Conservation (phyloP, 2,797 vertebrate species). For the Cichlasoma orientale region DNA sequence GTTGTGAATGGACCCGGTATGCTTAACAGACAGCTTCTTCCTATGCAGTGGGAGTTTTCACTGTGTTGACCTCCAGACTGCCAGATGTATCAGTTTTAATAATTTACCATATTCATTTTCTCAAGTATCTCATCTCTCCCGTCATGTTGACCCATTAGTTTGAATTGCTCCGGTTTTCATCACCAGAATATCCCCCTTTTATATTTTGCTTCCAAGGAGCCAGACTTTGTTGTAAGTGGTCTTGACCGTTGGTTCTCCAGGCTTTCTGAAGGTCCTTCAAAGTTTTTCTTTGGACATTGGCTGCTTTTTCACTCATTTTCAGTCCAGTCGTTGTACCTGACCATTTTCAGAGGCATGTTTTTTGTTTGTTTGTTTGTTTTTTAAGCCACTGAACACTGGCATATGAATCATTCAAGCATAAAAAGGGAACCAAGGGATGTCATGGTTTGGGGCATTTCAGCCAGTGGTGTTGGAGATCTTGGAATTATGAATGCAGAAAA, state of each 20-base stretch:
- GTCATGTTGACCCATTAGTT: background rate
- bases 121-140: background rate
- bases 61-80: background rate
- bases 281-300: too few relatives aligned
- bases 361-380: too few relatives aligned
- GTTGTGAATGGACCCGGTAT: slow-evolving; percentile 49
- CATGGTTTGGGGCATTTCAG: background rate
- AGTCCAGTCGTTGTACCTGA: too few relatives aligned
- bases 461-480: background rate
- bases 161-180: background rate
- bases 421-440: background rate
- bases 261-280: background rate
- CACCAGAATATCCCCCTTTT: background rate
- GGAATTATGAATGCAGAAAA: background rate
- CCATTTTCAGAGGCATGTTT: too few relatives aligned
- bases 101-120: background rate
- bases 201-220: background rate
- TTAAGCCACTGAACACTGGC: too few relatives aligned
- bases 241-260: rapidly evolving
- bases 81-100: background rate
- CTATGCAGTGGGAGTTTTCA: background rate
- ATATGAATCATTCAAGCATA: rapidly evolving
- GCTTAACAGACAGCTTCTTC: slow-evolving; percentile 34
- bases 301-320: too few relatives aligned
- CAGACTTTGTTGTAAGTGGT: background rate